These are phyloP conservation scores for Olivierus martensii DNA, from an alignment of 1,140 invertebrate genomes.

Conservation along the genomic window DNA sequence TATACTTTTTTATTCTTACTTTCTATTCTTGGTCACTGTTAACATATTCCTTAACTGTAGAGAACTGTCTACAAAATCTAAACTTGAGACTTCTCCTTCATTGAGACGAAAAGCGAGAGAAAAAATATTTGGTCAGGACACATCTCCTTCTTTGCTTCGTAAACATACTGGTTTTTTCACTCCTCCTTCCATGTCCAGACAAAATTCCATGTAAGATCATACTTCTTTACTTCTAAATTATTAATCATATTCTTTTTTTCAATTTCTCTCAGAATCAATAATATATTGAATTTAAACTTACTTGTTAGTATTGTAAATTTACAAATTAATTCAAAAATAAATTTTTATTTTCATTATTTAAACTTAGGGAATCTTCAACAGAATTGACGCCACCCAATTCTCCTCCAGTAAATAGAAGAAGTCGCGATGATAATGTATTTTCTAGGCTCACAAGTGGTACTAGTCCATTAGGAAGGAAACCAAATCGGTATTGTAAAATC, in stretches of 20 bases:
- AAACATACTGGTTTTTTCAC: not conserved
- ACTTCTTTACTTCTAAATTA: not conserved
- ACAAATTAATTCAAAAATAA: no score
- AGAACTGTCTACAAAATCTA: not conserved
- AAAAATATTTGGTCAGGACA: not conserved
- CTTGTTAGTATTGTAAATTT: no score
- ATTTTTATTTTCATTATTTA: no score
- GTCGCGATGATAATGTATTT: conserved; percentile 62
- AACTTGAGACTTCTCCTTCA: conserved; percentile 21
- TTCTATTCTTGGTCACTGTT: no score
- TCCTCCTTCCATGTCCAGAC: conserved; percentile 1
- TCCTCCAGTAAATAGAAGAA: conserved; percentile 31
- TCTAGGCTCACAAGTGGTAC: conserved; percentile 54
- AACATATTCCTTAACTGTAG: not conserved
- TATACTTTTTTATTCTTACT: no score
- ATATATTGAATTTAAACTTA: not conserved
- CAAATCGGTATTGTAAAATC: no score
- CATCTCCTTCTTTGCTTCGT: no score
- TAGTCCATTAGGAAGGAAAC: no score
- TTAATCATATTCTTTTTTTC: not conserved
- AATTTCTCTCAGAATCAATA: conserved; percentile 6
- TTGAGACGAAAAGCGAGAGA: conserved; percentile 21
- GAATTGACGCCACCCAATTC: conserved; percentile 25
- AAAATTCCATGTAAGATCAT: conserved; percentile 4
- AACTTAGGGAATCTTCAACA: conserved; percentile 6